Base-by-base conservation (phyloP, 1,140 invertebrate species). In the Schlechtendalia chinensis region DNA sequence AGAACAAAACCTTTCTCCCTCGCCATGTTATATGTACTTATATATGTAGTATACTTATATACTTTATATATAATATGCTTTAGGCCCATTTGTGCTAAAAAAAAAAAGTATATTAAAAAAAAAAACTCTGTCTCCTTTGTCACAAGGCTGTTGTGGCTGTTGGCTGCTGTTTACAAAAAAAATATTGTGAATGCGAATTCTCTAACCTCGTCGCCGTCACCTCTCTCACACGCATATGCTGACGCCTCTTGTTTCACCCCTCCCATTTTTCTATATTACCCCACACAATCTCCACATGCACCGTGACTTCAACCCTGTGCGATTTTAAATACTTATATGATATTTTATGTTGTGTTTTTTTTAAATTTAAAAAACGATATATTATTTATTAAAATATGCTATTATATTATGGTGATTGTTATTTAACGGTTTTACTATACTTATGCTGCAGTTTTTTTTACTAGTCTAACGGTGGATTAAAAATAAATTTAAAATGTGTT, bases 381-480 rank as follows among this genome's bases (percentile, higher is more conserved):
- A 39, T 39, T 39, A 39, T 39, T 39, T 39, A 39, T 39, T 39
- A 39, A 4, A 39, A 39, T 39, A 77, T 59, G 74, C 74, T 77
- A 59, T 77, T 4, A 77, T 59, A 56, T 56, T 77, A 59, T 77
- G 74, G 74, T 77, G 74, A 77, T 77, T 77, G 74, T 77, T 59
- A 14, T 77, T 77, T 77, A 77, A 56, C 74, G 54, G 74, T 77
- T 39, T 39, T 61, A 77, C 56, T 61, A 77, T 61, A 56, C 74
- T 77, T 77, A 77, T 61, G 74, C 74, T 77, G 74, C 32, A 39
- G 32, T 39, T 39, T 39, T 39, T 39, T 77, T 77, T 77, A 29
- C 50, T 77, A 56, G 74, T 77, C 74, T 77, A 77, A 77, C 5
- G 74, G 74, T 77, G 74, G 74, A 61, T 59, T 77, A 77, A 77